These are phyloP conservation scores for Macaria liturata DNA, from an alignment of 2,888 invertebrate genomes.

Conservation along the genomic window DNA sequence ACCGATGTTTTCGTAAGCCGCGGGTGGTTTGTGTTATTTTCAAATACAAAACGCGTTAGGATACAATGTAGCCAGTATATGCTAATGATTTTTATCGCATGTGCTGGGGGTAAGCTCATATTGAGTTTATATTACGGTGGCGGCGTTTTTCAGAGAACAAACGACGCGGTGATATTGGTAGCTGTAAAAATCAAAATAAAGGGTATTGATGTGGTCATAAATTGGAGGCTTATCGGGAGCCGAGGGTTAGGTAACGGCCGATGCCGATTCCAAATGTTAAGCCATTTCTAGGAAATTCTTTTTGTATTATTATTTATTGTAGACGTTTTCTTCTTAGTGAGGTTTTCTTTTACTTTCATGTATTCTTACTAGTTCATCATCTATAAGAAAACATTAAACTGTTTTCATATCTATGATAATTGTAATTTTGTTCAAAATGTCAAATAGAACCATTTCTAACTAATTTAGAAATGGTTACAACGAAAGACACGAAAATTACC, in stretches of 20 bases:
- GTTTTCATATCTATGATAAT: too few species aligned
- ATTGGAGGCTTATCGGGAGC: conserved; percentile 19
- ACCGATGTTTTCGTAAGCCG: conserved; percentile 43
- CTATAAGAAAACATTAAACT: too few species aligned
- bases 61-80: conserved; percentile 52
- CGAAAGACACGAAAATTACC: too few species aligned
- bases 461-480: too few species aligned
- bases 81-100: conserved; percentile 66
- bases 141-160: conserved; percentile 44
- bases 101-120: conserved; percentile 48
- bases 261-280: too few species aligned
- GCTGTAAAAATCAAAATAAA: conserved; percentile 31
- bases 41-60: conserved; percentile 55
- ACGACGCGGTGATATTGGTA: conserved; percentile 27
- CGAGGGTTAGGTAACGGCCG: conserved; percentile 4
- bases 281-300: too few species aligned
- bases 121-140: conserved; percentile 60
- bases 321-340: too few species aligned
- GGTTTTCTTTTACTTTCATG: too few species aligned
- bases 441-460: too few species aligned
- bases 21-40: conserved; percentile 52
- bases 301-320: too few species aligned
- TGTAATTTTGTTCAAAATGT: too few species aligned
- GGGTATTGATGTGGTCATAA: conserved; percentile 26
- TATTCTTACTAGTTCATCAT: too few species aligned